Evolutionary conservation across 2,797 vertebrate genomes (phyloP).

Genomic region (Gymnocypris eckloni): DNA sequence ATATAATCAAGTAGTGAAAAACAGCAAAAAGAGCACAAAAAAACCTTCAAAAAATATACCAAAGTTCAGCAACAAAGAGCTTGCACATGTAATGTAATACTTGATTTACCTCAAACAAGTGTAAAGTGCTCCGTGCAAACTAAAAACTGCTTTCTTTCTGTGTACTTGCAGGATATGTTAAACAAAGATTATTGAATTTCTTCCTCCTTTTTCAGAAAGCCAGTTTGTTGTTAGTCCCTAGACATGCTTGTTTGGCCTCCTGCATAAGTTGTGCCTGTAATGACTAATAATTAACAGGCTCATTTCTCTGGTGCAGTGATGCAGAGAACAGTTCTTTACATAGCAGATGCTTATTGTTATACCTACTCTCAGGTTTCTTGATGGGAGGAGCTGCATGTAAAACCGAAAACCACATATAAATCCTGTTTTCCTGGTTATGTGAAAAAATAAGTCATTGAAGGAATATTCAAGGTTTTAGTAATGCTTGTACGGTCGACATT

Average conservation of each 20-base stretch:
- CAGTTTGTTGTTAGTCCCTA: not conserved
- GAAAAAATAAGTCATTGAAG: not conserved
- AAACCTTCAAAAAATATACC: not conserved
- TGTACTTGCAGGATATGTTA: not conserved
- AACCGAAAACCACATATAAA: slow-evolving; percentile 20
- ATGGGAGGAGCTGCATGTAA: not conserved
- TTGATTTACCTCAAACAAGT: not conserved
- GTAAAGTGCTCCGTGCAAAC: not conserved
- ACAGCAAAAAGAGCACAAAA: not conserved
- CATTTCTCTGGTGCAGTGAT: slow-evolving; percentile 34
- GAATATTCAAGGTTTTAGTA: not conserved
- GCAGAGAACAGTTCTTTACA: slow-evolving; percentile 9
- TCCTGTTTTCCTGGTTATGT: slow-evolving; percentile 18
- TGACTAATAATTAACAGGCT: slow-evolving; percentile 20
- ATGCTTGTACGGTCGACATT: not conserved
- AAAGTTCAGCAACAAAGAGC: not conserved
- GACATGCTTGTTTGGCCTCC: not conserved
- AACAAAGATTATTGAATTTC: not conserved
- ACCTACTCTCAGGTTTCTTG: slow-evolving; percentile 8
- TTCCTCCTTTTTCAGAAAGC: not conserved
- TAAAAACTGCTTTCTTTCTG: not conserved
- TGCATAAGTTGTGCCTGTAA: not conserved
- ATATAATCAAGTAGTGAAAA: not conserved
- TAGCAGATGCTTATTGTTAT: not conserved
- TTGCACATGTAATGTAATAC: not conserved